Evolutionary conservation across 2,797 vertebrate genomes (phyloP).

Genomic region (Microctenopoma lineatum): DNA sequence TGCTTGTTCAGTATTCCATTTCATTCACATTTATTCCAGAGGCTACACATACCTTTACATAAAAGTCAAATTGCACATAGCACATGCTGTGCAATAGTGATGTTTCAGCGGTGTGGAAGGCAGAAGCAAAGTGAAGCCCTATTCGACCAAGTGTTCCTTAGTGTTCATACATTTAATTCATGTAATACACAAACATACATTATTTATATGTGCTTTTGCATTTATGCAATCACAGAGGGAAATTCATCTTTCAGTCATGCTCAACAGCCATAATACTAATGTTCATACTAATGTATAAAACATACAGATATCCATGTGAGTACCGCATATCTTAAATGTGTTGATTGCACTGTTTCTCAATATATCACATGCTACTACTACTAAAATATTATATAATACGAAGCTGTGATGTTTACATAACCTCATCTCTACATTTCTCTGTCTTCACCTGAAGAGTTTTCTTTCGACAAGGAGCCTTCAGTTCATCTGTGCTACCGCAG

Average conservation of each 20-base stretch:
- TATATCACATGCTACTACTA: background rate
- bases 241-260: background rate
- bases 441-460: conserved; percentile 44
- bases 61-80: conserved; percentile 4
- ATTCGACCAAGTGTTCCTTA: background rate
- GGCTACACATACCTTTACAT: conserved; percentile 23
- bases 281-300: background rate
- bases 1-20: conserved; percentile 46
- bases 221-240: no score
- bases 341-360: background rate
- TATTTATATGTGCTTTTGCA: background rate
- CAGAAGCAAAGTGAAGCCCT: background rate
- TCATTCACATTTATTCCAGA: conserved; percentile 17
- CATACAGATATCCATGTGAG: background rate
- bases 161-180: background rate
- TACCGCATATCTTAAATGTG: background rate
- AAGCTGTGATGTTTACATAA: conserved; percentile 34
- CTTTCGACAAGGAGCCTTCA: conserved; percentile 57
- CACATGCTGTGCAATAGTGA: background rate
- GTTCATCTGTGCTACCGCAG: conserved; percentile 52
- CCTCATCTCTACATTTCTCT: conserved; percentile 22
- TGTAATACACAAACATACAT: background rate
- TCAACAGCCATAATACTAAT: conserved; percentile 6
- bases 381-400: background rate
- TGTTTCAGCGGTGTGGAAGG: background rate